Base-by-base conservation (phyloP, 2,113 vertebrate genomes). In the Triplophysa siluroides region DNA sequence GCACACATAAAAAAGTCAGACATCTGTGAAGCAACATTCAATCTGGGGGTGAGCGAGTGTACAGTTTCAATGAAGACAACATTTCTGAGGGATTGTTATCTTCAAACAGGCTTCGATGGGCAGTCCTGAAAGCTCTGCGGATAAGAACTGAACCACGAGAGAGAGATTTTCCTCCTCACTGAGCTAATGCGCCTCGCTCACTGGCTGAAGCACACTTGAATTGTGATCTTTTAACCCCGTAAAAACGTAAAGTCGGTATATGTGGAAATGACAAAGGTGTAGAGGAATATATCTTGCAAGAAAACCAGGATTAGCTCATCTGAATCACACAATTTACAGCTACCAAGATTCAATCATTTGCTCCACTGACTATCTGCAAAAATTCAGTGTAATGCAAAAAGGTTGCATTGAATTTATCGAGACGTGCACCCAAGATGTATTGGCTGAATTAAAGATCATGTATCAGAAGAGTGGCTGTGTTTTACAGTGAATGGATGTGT, bases 141-240 rank as follows among this genome's bases (percentile, higher is more conserved):
- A 62, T 61, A 73, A 73, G 78, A 47, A 72, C 69, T 50, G 29
- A 69, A 69, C 52, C 73, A 81, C 56, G 21, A 54, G 69, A 79
- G 67, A 72, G 69, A 54, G 78, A 16, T 80, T 70, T 78, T 80
- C 78, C 33, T 47, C 70, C 69, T 43, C 47, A 3, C 78, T 73
- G 68, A 54, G 60, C 68, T 64, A 50, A 78, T 69, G 38, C 4
- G 56, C 26, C 66, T 70, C 50, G 0, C 76, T 47, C 33, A 33
- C 66, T 47, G 38, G 6, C 56, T 62, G 10, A 45, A 61, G 60
- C 61, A 43, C 60, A 10, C 13, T 41, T 61, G 10, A 71, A 47
- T 23, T 11, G 18, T 38, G 50, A 50, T 61, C 23, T 45, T 38
- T 38, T 38, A 38, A 1, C 7, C 5, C 33, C 33, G 33, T 38